These are phyloP conservation scores for Urocolius indicus DNA, from an alignment of 2,113 vertebrate genomes.

Conservation along the genomic window DNA sequence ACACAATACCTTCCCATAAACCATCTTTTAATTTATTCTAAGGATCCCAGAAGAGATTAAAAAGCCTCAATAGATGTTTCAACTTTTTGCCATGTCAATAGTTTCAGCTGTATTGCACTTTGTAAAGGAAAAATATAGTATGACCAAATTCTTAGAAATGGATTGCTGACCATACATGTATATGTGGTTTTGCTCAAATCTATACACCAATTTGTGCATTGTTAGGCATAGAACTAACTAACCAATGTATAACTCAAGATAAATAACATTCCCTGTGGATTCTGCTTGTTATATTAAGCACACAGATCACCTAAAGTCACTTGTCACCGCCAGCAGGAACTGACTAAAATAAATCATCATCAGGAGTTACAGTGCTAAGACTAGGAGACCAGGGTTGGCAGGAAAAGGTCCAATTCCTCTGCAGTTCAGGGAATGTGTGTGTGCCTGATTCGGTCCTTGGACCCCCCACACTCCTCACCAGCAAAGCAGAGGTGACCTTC, in stretches of 20 bases:
- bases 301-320: conserved; percentile 51
- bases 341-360: conserved; percentile 10
- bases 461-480: not conserved
- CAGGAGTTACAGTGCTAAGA: not conserved
- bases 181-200: not conserved
- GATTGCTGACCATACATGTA: not conserved
- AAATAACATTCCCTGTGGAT: not conserved
- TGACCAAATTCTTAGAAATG: not conserved
- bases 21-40: not conserved
- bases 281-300: conserved; percentile 23
- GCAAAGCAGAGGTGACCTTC: not conserved
- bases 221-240: not conserved
- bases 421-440: accelerated
- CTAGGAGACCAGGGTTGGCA: not conserved
- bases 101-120: not conserved
- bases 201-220: not conserved
- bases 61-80: not conserved
- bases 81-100: not conserved
- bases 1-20: not conserved
- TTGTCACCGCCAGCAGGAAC: conserved; percentile 45
- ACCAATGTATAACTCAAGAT: not conserved
- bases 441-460: not conserved
- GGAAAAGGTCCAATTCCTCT: not conserved
- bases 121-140: not conserved
- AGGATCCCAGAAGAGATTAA: not conserved